Evolutionary conservation across 2,888 invertebrate species (phyloP).

Genomic region (Nemotelus nigrinus): DNA sequence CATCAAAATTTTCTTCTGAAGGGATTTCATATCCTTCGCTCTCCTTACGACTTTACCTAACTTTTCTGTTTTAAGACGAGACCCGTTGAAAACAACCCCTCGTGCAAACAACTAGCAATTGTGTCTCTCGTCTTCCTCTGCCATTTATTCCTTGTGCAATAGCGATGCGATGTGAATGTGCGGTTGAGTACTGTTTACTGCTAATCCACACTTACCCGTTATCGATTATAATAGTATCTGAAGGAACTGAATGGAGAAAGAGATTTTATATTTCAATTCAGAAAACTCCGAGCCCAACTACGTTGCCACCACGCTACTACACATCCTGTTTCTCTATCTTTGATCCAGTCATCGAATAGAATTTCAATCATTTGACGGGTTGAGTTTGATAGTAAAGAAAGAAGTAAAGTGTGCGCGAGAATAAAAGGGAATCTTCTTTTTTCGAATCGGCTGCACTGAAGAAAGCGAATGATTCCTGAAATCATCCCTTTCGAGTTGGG

Average conservation of each 20-base stretch:
- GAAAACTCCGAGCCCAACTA: conserved; percentile 43
- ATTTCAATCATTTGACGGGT: neutral
- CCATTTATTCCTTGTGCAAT: conserved; percentile 27
- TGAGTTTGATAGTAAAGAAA: neutral
- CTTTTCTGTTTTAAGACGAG: neutral
- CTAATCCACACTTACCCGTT: conserved; percentile 51
- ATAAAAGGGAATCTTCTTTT: neutral
- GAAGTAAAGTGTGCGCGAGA: conserved; percentile 15
- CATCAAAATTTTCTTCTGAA: conserved; percentile 45
- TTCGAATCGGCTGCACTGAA: neutral
- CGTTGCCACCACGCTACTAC: neutral
- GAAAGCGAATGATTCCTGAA: conserved; percentile 28
- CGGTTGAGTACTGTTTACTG: conserved; percentile 47
- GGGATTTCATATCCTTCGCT: conserved; percentile 36
- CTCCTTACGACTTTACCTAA: neutral
- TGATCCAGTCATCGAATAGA: conserved; percentile 28
- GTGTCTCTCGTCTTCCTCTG: conserved; percentile 10
- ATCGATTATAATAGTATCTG: conserved; percentile 43
- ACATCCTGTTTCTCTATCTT: conserved; percentile 36
- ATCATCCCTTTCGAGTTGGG: conserved; percentile 38
- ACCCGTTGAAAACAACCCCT: conserved; percentile 37
- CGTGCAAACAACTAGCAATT: conserved; percentile 5
- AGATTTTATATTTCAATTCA: conserved; percentile 46
- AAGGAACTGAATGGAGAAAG: conserved; percentile 40
- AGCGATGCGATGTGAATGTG: conserved; percentile 40